Percentiles rank a stretch among this genome's conserved stretches.
Conservation (phyloP, 1,140 invertebrate species). For the Melanaphis sacchari region DNA sequence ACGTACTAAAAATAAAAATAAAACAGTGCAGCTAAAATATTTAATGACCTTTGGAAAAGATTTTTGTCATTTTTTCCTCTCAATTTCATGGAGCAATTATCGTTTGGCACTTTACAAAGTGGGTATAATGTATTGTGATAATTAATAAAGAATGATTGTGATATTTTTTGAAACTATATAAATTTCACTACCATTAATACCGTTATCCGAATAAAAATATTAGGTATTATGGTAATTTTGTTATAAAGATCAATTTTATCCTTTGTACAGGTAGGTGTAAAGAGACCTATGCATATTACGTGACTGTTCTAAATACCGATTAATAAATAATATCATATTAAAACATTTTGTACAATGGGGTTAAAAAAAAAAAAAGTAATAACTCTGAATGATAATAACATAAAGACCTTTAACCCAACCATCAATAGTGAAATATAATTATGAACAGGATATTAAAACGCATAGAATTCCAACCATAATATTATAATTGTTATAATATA, state of each 20-base stretch:
- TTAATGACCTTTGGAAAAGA: neutral
- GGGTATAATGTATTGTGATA: neutral
- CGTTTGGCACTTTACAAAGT: neutral
- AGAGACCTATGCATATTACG: neutral
- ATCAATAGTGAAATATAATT: neutral
- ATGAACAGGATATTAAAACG: neutral
- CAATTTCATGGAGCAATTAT: neutral
- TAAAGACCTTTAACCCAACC: neutral
- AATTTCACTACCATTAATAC: neutral
- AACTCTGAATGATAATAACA: neutral
- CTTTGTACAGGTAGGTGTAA: neutral
- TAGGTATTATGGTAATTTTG: neutral
- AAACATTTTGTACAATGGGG: neutral
- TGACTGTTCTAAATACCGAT: neutral
- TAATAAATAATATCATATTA: constrained; percentile 1
- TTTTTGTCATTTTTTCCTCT: neutral
- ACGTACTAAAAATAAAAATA: neutral
- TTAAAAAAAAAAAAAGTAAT: neutral
- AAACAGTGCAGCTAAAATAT: neutral
- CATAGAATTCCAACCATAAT: neutral
- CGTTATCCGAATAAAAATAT: neutral
- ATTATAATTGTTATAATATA: neutral
- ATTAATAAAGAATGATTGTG: neutral
- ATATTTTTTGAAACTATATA: neutral
- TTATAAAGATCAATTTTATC: neutral